A percentile compares a stretch with the other conserved stretches of the same genome.
Conservation (phyloP, 2,888 invertebrate genomes). For the Andrena flavipes region DNA sequence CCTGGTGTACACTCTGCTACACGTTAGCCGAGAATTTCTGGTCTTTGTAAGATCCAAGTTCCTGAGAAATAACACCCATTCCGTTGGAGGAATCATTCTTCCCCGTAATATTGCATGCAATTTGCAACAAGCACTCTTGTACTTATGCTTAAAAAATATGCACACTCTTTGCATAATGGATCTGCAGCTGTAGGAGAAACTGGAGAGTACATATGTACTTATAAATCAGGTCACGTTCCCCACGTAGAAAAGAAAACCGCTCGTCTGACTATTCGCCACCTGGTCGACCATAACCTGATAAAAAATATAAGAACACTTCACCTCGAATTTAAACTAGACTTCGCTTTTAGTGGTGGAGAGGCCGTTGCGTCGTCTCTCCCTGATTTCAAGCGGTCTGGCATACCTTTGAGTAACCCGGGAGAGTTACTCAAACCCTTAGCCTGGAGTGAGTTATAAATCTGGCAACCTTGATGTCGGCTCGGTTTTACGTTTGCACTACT, state of each 20-base stretch:
- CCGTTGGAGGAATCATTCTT: background rate
- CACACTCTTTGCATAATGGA: background rate
- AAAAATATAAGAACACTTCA: conserved; percentile 18
- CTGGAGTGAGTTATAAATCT: too few relatives aligned
- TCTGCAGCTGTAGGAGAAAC: background rate
- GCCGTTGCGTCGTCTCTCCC: background rate
- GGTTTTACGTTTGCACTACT: too few relatives aligned
- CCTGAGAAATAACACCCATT: background rate
- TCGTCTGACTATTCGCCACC: conserved; percentile 8
- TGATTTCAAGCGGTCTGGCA: background rate
- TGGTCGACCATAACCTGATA: conserved; percentile 13
- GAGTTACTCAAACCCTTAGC: too few relatives aligned
- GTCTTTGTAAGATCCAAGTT: background rate
- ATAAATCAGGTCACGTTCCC: conserved; percentile 39
- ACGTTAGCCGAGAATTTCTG: too few relatives aligned
- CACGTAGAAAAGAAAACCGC: conserved; percentile 19
- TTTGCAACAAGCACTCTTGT: conserved; percentile 4
- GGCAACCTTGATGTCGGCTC: background rate
- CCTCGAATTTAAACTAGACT: conserved; percentile 32
- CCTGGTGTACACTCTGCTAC: background rate
- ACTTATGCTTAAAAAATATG: background rate
- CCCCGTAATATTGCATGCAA: background rate
- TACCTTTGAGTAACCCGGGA: background rate
- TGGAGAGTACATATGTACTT: background rate
- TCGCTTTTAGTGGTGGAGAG: background rate